These are phyloP conservation scores for Drosophila anomalata DNA, from an alignment of 2,888 invertebrate species.

Conservation along the genomic window DNA sequence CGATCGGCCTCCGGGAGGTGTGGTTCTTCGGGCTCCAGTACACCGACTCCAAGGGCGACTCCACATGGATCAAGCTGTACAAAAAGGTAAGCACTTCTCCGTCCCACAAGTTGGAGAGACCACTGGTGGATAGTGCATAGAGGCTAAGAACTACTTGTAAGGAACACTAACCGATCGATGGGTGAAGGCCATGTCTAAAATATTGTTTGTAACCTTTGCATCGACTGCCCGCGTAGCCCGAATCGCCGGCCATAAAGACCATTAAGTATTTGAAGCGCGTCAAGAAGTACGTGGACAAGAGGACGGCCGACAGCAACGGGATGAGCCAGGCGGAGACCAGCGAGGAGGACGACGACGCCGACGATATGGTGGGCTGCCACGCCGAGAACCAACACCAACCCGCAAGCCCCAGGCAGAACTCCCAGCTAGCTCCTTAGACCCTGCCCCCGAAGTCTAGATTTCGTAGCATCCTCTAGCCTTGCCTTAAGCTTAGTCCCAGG, in stretches of 20 bases:
- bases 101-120: not conserved
- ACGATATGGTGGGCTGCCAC: conserved; percentile 87
- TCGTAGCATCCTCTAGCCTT: not conserved
- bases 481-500: not conserved
- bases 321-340: conserved; percentile 71
- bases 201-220: conserved; percentile 1
- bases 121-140: too few relatives aligned
- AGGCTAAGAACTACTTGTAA: not conserved
- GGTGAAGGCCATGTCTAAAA: not conserved
- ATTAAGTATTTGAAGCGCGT: conserved; percentile 84
- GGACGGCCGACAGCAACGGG: conserved; percentile 79
- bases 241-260: conserved; percentile 83
- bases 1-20: conserved; percentile 98
- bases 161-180: not conserved
- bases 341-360: conserved; percentile 87
- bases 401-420: not conserved
- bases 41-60: conserved; percentile 98
- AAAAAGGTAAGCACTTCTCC: conserved; percentile 93
- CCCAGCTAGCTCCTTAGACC: not conserved
- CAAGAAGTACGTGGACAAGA: conserved; percentile 84
- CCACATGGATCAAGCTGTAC: conserved; percentile 99
- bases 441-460: not conserved
- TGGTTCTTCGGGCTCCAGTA: conserved; percentile 99
- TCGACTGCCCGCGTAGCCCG: conserved; percentile 71
- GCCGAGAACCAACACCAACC: not conserved